phyloP scores from a whole-genome alignment of 2,888 invertebrate species.

The Alviniconcha strummeri region DNA sequence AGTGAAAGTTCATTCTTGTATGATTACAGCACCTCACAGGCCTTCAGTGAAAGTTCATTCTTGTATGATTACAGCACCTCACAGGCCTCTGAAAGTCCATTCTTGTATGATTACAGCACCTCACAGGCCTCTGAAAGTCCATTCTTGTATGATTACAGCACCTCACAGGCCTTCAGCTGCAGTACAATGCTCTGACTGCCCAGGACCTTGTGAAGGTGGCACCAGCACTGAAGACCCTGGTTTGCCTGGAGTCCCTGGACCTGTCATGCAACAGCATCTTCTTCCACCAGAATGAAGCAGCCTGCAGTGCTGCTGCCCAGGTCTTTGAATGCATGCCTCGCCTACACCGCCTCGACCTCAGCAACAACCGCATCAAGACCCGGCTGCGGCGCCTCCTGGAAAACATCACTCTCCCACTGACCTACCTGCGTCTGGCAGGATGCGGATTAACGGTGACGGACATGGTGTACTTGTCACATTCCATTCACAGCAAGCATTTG shows the following conservation, averaged over 20 bases:
- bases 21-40: too few relatives aligned
- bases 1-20: too few relatives aligned
- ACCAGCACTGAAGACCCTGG: slow-evolving; percentile 56
- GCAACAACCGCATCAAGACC: slow-evolving; percentile 65
- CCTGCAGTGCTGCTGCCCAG: slow-evolving; percentile 49
- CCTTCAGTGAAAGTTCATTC: too few relatives aligned
- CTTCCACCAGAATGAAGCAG: slow-evolving; percentile 51
- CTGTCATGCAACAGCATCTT: slow-evolving; percentile 68
- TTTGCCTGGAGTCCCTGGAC: slow-evolving; percentile 65
- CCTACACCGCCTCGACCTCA: slow-evolving; percentile 64
- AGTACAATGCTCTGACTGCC: slow-evolving; percentile 65
- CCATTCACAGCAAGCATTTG: slow-evolving; percentile 56
- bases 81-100: too few relatives aligned
- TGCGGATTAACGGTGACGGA: slow-evolving; percentile 64
- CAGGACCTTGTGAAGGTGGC: slow-evolving; percentile 58
- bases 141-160: slow-evolving; percentile 47
- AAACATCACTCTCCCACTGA: slow-evolving; percentile 51
- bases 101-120: too few relatives aligned
- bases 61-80: too few relatives aligned
- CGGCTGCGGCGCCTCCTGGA: slow-evolving; percentile 56
- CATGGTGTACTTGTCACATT: slow-evolving; percentile 56
- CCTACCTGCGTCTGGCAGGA: slow-evolving; percentile 61
- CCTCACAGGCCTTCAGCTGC: slow-evolving; percentile 62
- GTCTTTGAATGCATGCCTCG: slow-evolving; percentile 51
- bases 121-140: too few relatives aligned